Evolutionary conservation across 2,113 vertebrate genomes (phyloP).

Genomic region (Ariopsis seemanni): DNA sequence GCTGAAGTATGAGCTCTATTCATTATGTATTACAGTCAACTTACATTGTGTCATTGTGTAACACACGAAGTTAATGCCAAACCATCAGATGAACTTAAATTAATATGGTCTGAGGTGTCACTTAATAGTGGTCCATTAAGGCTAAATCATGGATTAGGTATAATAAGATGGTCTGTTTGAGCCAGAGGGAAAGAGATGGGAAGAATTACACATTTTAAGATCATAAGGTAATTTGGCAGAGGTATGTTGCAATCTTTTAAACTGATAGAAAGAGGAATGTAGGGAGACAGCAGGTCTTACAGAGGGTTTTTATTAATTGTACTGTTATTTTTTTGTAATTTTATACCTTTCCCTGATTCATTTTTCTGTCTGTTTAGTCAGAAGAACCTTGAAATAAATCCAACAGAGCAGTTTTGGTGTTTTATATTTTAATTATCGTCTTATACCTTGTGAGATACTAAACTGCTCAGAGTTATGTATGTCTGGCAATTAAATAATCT

Average conservation of each 20-base stretch:
- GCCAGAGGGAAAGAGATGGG: not conserved
- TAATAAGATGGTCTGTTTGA: not conserved
- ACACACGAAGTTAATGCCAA: not conserved
- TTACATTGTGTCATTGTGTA: not conserved
- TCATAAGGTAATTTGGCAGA: not conserved
- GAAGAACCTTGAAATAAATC: not conserved
- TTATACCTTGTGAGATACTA: not conserved
- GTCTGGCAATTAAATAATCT: not conserved
- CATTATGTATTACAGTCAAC: not conserved
- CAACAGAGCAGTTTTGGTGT: not conserved
- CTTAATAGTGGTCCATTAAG: not conserved
- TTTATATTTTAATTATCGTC: not conserved
- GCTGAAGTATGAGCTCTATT: not conserved
- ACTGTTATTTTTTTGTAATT: not conserved
- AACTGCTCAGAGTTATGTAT: not conserved
- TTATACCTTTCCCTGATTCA: not conserved
- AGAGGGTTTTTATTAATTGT: not conserved
- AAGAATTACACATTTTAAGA: not conserved
- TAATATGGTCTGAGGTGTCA: not conserved
- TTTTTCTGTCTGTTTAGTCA: not conserved
- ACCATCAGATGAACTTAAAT: not conserved
- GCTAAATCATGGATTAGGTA: not conserved
- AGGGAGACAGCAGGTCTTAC: not conserved
- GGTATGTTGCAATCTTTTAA: not conserved
- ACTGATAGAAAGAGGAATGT: not conserved